Evolutionary conservation across 1,140 invertebrate species (phyloP).

Genomic region (Meloidogyne exigua): DNA sequence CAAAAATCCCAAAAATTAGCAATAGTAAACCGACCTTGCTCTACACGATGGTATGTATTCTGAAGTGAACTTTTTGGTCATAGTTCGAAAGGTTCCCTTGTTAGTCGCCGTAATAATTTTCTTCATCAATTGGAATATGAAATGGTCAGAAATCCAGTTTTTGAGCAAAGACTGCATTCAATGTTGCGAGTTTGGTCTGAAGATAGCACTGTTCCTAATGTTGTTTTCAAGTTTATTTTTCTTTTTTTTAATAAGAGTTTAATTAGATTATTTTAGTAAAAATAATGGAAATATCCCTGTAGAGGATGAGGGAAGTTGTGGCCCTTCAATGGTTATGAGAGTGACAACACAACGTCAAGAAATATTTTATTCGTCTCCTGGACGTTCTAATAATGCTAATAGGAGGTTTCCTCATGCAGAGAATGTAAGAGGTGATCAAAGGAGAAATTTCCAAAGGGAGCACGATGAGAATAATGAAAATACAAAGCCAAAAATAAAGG

Average conservation of each 20-base stretch:
- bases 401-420: not conserved
- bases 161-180: conserved; percentile 17
- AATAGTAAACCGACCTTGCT: no score
- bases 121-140: conserved; percentile 15
- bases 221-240: not conserved
- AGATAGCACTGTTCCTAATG: not conserved
- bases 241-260: not conserved
- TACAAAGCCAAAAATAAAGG: not conserved
- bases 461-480: not conserved
- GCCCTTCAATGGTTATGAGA: conserved; percentile 18
- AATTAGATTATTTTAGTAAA: not conserved
- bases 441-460: no score
- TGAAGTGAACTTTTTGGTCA: no score
- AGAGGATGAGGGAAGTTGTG: conserved; percentile 9
- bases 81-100: no score
- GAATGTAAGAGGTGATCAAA: not conserved
- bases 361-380: conserved; percentile 22
- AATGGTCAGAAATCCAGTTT: conserved; percentile 14
- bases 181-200: conserved; percentile 22
- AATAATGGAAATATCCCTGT: not conserved
- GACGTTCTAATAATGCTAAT: not conserved
- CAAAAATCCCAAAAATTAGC: no score
- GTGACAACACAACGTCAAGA: conserved; percentile 24
- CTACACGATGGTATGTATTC: no score
- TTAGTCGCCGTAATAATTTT: conserved; percentile 17